Conservation (phyloP, 2,888 invertebrate species). For the Xestia rhomboidea region DNA sequence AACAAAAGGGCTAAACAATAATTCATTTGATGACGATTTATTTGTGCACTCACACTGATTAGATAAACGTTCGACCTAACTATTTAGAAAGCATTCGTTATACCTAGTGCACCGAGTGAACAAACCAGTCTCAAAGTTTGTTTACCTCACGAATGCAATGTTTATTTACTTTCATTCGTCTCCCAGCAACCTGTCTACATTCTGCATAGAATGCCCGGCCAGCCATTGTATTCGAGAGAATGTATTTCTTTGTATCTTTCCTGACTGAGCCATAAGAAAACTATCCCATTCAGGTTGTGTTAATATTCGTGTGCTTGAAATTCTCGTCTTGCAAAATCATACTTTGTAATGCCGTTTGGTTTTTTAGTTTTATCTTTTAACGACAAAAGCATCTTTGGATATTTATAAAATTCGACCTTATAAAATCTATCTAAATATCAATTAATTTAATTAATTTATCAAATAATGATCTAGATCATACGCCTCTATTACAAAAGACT, state of each 20-base stretch:
- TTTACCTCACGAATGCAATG: conserved; percentile 86
- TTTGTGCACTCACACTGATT: conserved; percentile 50
- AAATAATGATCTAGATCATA: not conserved
- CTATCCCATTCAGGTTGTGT: conserved; percentile 41
- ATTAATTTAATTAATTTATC: too few species aligned
- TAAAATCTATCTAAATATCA: not conserved
- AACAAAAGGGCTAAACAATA: conserved; percentile 32
- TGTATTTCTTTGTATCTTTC: conserved; percentile 47
- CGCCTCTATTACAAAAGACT: not conserved
- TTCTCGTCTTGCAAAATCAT: conserved; percentile 47
- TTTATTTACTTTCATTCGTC: conserved; percentile 88
- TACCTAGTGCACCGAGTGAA: conserved; percentile 69
- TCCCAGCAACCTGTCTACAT: conserved; percentile 74
- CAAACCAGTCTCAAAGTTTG: conserved; percentile 83
- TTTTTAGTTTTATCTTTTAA: not conserved
- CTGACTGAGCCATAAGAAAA: conserved; percentile 41
- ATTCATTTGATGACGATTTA: conserved; percentile 53
- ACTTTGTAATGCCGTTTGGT: conserved; percentile 25
- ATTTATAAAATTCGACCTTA: not conserved
- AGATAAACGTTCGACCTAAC: conserved; percentile 57
- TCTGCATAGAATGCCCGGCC: conserved; percentile 64
- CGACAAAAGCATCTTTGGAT: not conserved
- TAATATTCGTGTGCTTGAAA: conserved; percentile 22
- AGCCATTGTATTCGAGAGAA: conserved; percentile 60
- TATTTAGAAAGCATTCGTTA: conserved; percentile 80